Percentiles rank a stretch among this genome's conserved stretches.
These are phyloP conservation scores for Buphagus erythrorhynchus DNA, from an alignment of 2,797 vertebrate genomes.

Conservation along the genomic window DNA sequence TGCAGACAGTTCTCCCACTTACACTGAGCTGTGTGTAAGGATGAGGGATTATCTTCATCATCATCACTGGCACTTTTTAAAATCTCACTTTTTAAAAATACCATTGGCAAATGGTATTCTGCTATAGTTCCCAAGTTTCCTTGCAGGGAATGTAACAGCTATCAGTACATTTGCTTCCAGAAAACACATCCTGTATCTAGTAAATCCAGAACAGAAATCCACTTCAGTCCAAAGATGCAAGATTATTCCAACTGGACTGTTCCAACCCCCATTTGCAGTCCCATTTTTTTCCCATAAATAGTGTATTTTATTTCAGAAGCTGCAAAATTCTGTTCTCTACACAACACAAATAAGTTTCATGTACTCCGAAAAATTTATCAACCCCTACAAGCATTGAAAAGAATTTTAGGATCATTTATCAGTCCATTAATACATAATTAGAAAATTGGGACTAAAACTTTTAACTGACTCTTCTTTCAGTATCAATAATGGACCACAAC, in stretches of 20 bases:
- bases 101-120: background rate
- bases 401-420: background rate
- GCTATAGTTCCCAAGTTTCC: background rate
- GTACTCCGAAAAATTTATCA: background rate
- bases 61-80: background rate
- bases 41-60: background rate
- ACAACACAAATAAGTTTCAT: background rate
- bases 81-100: background rate
- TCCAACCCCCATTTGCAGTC: background rate
- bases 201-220: background rate
- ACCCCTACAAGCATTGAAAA: background rate
- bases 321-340: background rate
- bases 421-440: background rate
- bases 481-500: background rate
- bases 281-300: background rate
- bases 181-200: background rate
- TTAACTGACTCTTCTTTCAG: background rate
- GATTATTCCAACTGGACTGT: background rate
- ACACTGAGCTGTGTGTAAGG: background rate
- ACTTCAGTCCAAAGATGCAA: background rate
- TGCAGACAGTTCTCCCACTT: background rate
- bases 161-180: background rate
- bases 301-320: background rate
- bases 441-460: background rate
- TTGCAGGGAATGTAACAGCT: background rate